These are phyloP conservation scores for Saguinus midas DNA, from an alignment of 2,113 vertebrate genomes.

Conservation along the genomic window DNA sequence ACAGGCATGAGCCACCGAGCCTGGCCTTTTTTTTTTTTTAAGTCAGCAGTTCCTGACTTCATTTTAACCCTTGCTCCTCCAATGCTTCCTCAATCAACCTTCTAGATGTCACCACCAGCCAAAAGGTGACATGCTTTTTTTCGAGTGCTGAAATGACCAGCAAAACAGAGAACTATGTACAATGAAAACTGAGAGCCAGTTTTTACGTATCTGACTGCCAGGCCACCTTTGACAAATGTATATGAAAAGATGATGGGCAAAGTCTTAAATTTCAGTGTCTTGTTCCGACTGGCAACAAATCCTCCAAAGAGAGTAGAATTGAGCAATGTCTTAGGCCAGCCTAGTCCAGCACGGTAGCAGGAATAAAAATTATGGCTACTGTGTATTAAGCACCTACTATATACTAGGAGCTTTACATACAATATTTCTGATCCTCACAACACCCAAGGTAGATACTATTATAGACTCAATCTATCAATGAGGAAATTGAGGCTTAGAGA, in stretches of 20 bases:
- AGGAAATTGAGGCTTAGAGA: constrained; percentile 13
- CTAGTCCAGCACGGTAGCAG: background rate
- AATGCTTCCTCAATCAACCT: background rate
- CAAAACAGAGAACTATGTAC: background rate
- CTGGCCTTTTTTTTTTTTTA: background rate
- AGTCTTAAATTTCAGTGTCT: constrained; percentile 37
- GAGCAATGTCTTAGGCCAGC: background rate
- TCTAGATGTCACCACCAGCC: background rate
- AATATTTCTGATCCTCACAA: background rate
- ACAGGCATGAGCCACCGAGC: no score
- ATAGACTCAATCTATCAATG: background rate
- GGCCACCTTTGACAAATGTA: background rate
- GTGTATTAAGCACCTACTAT: background rate
- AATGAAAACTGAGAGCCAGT: background rate
- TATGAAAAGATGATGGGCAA: background rate
- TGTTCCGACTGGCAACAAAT: background rate
- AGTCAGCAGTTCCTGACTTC: background rate
- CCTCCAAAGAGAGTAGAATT: background rate
- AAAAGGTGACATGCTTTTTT: background rate
- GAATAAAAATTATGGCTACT: background rate
- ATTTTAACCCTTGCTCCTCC: background rate
- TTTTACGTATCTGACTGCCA: background rate
- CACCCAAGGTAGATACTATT: background rate
- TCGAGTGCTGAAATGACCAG: background rate
- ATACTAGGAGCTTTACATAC: background rate